A percentile compares a stretch with the other conserved stretches of the same genome.
Conservation (phyloP, 2,113 vertebrate genomes). For the Antigone vipio region DNA sequence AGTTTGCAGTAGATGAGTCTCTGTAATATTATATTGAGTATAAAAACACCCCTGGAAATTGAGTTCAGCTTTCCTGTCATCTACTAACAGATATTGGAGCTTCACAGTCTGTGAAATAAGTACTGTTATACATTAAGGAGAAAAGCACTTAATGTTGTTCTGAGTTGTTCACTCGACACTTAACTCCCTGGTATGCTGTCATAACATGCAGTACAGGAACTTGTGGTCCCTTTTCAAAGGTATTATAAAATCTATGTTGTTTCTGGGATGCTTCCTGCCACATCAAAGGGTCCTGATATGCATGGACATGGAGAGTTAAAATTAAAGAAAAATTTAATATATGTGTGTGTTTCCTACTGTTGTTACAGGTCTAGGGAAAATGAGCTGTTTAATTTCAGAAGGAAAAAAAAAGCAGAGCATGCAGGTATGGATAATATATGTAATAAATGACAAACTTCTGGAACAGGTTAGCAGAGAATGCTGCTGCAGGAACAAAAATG, state of each 20-base stretch:
- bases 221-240: not conserved
- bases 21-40: accelerated
- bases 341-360: not conserved
- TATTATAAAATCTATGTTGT: not conserved
- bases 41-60: not conserved
- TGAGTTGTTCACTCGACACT: not conserved
- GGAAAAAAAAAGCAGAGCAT: not conserved
- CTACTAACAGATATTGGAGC: not conserved
- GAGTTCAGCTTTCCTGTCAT: not conserved
- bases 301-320: not conserved
- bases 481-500: not conserved
- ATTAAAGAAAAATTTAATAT: not conserved
- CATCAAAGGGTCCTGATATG: not conserved
- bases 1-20: not conserved
- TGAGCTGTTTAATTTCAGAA: not conserved
- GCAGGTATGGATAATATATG: not conserved
- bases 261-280: not conserved
- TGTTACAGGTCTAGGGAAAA: not conserved
- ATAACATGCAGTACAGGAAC: not conserved
- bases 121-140: not conserved
- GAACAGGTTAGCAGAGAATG: not conserved
- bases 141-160: not conserved
- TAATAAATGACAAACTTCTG: not conserved
- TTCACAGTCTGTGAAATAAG: not conserved
- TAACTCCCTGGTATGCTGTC: not conserved